A percentile compares a stretch with the other conserved stretches of the same genome.
Evolutionary conservation across 2,888 invertebrate species (phyloP).

Genomic region (Electrophaes corylata): DNA sequence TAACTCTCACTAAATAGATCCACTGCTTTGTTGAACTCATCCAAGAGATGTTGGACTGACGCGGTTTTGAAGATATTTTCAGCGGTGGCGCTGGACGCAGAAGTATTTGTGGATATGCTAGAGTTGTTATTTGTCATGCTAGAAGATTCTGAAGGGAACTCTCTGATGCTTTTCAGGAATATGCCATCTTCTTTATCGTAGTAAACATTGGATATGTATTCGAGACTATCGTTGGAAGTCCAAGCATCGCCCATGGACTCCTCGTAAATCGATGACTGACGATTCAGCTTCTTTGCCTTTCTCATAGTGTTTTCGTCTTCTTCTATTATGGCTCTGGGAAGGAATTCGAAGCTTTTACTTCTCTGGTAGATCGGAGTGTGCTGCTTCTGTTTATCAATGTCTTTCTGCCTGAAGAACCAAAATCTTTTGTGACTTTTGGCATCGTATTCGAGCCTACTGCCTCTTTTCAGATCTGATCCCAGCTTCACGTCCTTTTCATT

Average conservation of each 20-base stretch:
- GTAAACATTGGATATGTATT: conserved; percentile 69
- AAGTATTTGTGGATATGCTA: conserved; percentile 64
- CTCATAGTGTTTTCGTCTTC: conserved; percentile 44
- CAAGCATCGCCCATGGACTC: conserved; percentile 69
- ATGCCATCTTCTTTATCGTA: conserved; percentile 68
- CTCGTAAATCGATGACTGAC: conserved; percentile 63
- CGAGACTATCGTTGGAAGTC: conserved; percentile 70
- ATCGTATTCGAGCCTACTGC: conserved; percentile 57
- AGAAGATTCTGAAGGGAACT: conserved; percentile 63
- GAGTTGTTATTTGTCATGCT: conserved; percentile 48
- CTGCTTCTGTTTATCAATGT: conserved; percentile 56
- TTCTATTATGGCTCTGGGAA: conserved; percentile 68
- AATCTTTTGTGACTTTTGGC: conserved; percentile 68
- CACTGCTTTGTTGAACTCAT: conserved; percentile 74
- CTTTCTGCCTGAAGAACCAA: conserved; percentile 74
- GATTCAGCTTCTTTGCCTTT: conserved; percentile 47
- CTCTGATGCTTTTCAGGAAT: conserved; percentile 68
- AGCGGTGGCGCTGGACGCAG: conserved; percentile 64
- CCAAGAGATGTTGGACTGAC: conserved; percentile 69
- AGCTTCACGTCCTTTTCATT: conserved; percentile 44
- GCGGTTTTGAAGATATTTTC: conserved; percentile 64
- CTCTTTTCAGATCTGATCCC: conserved; percentile 36
- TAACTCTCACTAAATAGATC: conserved; percentile 76
- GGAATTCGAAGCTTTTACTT: conserved; percentile 78
- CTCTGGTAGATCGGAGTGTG: conserved; percentile 63